Base-by-base conservation (phyloP, 2,797 vertebrate genomes). In the Fistularia commersonii region DNA sequence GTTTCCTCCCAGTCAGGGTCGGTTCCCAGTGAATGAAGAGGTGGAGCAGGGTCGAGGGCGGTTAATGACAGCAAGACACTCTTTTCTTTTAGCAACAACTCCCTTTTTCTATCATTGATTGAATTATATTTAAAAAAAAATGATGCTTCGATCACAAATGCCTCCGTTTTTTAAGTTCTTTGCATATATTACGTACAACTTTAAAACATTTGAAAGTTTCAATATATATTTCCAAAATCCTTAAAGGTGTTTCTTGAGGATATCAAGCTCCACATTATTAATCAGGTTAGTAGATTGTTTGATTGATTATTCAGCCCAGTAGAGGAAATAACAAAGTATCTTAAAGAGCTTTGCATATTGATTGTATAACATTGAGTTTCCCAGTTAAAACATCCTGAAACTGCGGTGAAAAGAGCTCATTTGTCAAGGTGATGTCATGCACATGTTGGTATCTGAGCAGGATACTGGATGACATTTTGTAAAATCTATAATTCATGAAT, bases 401-500 rank as follows among this genome's bases (percentile, higher is more conserved):
- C 47, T 59, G 44, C 68, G 43, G 61, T 52, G 64, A 64, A 69
- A 48, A 69, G 66, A 69, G 69, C 68, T 62, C 63, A 46, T 77
- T 37, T 56, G 56, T 76, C 68, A 69, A 66, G 64, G 67, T 85
- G 79, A 87, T 68, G 82, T 87, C 77, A 85, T 85, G 39, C 53
- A 32, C 51, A 46, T 32, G 54, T 45, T 8, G 2, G 6, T 48
- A 54, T 65, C 13, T 54, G 33, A 50, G 50, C 58, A 7, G 12
- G 47, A 35, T 40, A 23, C 61, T 15, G 49, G 45, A 55, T 50
- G 72, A 69, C 69, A 73, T 76, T 67, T 77, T 72, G 72, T 51
- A 37, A 63, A 51, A 93, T 95, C 80, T 91, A 91, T 96, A 94
- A 98, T 96, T 94, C 88, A 96, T 94, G 85, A 91, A 80, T 91